A percentile compares a stretch with the other conserved stretches of the same genome.
Conservation (phyloP, 2,113 vertebrate genomes). For the Steatornis caripensis region DNA sequence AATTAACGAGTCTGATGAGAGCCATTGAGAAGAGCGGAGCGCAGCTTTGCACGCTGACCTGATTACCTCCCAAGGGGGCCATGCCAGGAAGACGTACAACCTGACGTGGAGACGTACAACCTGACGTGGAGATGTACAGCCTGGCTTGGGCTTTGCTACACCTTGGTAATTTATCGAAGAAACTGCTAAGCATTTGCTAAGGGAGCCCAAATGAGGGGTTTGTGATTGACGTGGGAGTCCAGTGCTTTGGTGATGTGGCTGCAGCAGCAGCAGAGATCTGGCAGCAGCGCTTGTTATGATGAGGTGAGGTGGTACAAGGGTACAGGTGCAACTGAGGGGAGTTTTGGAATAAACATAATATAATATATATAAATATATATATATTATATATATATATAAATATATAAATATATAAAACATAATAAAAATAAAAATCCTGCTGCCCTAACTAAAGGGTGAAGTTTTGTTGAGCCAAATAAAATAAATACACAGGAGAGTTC, state of each 20-base stretch:
- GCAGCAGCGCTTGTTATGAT: fast-evolving
- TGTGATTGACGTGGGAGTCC: not conserved
- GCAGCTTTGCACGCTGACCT: not conserved
- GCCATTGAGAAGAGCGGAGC: not conserved
- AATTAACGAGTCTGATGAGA: not conserved
- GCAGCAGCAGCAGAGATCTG: not conserved
- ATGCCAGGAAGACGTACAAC: fast-evolving
- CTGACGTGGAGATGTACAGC: too few species aligned
- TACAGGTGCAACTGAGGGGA: not conserved
- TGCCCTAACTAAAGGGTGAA: not conserved
- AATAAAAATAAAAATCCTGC: too few species aligned
- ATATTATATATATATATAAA: too few species aligned
- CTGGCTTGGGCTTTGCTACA: not conserved
- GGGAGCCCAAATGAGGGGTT: not conserved
- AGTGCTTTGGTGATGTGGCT: not conserved
- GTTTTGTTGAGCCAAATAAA: not conserved
- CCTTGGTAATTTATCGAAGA: not conserved
- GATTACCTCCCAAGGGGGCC: not conserved
- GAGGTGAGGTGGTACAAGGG: not conserved
- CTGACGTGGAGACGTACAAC: not conserved
- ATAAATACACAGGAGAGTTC: not conserved
- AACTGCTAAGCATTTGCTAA: not conserved
- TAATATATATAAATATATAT: too few species aligned
- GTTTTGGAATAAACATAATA: not conserved
- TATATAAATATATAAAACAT: too few species aligned